Evolutionary conservation across 1,140 invertebrate genomes (phyloP).

Genomic region (Drosophila dunni): DNA sequence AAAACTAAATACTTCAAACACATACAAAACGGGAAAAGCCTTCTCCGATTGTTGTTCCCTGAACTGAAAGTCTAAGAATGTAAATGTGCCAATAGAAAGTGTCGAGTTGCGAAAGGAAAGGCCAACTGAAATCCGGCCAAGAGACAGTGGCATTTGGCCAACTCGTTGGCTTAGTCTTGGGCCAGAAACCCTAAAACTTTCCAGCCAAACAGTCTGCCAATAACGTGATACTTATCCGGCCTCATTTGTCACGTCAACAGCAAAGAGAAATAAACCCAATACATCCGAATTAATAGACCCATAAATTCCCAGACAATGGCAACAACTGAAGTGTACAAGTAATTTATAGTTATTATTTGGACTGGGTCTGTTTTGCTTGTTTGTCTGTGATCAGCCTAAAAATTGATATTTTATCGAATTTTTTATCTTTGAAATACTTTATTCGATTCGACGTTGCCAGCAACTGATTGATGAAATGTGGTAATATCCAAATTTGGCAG

Average conservation of each 20-base stretch:
- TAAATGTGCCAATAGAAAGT: conserved; percentile 5
- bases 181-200: conserved; percentile 32
- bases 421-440: conserved; percentile 34
- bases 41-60: conserved; percentile 13
- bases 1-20: conserved; percentile 40
- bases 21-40: conserved; percentile 19
- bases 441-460: neutral
- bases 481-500: conserved; percentile 57
- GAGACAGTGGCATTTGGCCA: conserved; percentile 19
- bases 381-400: conserved; percentile 52
- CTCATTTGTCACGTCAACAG: conserved; percentile 33
- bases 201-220: neutral
- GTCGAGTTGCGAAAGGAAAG: conserved; percentile 2
- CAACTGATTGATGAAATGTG: conserved; percentile 54
- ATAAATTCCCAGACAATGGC: conserved; percentile 36
- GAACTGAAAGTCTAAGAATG: neutral
- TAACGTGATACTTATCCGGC: conserved; percentile 25
- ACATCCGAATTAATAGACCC: neutral
- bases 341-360: conserved; percentile 63
- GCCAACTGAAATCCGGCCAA: conserved; percentile 5
- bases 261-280: neutral
- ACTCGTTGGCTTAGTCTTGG: conserved; percentile 22
- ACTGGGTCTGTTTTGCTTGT: conserved; percentile 24
- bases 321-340: conserved; percentile 32
- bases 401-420: conserved; percentile 40